These are phyloP conservation scores for Sebastes miniatus DNA, from an alignment of 2,797 vertebrate genomes.

Conservation along the genomic window DNA sequence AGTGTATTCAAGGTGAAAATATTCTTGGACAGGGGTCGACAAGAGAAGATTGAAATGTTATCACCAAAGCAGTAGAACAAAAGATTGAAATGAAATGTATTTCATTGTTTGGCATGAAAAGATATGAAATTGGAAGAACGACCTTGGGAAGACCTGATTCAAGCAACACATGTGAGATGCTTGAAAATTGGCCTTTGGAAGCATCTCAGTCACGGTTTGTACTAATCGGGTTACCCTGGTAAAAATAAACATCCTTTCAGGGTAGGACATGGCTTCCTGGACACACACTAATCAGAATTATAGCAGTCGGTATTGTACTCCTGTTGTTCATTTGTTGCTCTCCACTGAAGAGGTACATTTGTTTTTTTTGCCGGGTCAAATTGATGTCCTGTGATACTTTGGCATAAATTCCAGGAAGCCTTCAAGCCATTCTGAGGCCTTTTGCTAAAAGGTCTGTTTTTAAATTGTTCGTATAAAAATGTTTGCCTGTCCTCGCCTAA, in stretches of 20 bases:
- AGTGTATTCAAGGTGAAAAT: background rate
- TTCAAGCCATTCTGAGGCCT: background rate
- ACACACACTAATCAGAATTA: constrained; percentile 19
- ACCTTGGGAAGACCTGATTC: constrained; percentile 31
- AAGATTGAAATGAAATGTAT: constrained; percentile 6
- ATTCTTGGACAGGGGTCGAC: background rate
- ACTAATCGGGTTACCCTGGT: constrained; percentile 38
- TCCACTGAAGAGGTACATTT: constrained; percentile 34
- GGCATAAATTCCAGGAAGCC: background rate
- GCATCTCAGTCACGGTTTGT: constrained; percentile 18
- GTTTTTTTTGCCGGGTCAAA: constrained; percentile 17
- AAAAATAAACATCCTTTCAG: constrained; percentile 46
- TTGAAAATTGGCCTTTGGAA: constrained; percentile 36
- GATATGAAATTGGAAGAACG: constrained; percentile 27
- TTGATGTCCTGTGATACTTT: background rate
- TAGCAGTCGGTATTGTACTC: constrained; percentile 11
- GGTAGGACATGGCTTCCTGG: constrained; percentile 16
- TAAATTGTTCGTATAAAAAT: background rate
- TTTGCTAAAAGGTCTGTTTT: background rate
- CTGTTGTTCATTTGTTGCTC: constrained; percentile 6
- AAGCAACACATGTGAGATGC: constrained; percentile 27
- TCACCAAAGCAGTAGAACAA: background rate
- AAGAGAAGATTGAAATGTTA: background rate
- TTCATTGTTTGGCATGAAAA: constrained; percentile 42
- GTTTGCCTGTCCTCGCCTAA: background rate